Evolutionary conservation across 1,140 invertebrate genomes (phyloP).

Genomic region (Drosophila lini): DNA sequence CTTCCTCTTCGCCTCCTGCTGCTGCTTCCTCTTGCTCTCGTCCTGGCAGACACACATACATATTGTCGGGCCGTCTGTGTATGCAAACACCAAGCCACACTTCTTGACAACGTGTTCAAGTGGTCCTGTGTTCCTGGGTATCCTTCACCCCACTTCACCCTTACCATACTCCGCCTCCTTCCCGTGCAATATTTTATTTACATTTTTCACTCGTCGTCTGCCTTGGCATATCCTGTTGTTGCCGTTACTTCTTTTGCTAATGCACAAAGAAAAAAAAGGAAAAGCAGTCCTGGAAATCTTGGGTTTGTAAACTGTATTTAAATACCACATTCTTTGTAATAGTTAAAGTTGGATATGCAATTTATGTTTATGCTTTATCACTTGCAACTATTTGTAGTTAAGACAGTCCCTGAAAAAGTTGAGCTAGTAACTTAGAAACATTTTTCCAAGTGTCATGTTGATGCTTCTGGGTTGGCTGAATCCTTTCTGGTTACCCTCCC

Average conservation of each 20-base stretch:
- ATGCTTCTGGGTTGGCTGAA: slow-evolving; percentile 32
- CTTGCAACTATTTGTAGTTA: neutral
- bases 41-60: slow-evolving; percentile 49
- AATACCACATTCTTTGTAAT: neutral
- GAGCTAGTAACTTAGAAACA: neutral
- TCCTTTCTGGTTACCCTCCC: slow-evolving; percentile 50
- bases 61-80: slow-evolving; percentile 17
- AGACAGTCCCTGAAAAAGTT: too few relatives aligned
- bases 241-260: slow-evolving; percentile 13
- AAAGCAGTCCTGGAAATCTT: too few relatives aligned
- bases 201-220: slow-evolving; percentile 79
- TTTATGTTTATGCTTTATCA: neutral
- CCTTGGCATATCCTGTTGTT: slow-evolving; percentile 70
- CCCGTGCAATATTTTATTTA: slow-evolving; percentile 78
- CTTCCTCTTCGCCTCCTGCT: slow-evolving; percentile 12
- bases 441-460: slow-evolving; percentile 18
- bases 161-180: slow-evolving; percentile 4
- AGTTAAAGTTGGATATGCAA: too few relatives aligned
- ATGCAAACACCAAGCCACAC: slow-evolving; percentile 59
- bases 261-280: slow-evolving; percentile 29
- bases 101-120: slow-evolving; percentile 80
- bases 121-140: slow-evolving; percentile 53
- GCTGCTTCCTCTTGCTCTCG: slow-evolving; percentile 23
- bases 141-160: slow-evolving; percentile 14
- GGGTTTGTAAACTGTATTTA: neutral